Evolutionary conservation across 2,888 invertebrate species (phyloP).

Genomic region (Thymelicus sylvestris): DNA sequence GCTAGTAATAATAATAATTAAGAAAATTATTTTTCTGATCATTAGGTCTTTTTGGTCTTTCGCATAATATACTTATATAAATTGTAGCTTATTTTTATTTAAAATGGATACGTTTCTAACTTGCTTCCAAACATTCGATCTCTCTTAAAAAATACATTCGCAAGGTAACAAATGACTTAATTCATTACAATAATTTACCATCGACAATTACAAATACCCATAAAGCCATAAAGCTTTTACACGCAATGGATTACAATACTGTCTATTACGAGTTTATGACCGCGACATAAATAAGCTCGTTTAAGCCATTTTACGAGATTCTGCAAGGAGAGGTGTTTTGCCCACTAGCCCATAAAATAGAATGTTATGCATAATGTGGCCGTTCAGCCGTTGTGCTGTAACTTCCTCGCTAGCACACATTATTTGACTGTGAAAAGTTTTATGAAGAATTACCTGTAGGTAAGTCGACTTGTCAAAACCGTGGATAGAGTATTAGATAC

Average conservation of each 20-base stretch:
- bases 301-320: constrained; percentile 1
- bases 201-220: background rate
- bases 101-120: too few species aligned
- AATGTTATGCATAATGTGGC: constrained; percentile 12
- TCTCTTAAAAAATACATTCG: background rate
- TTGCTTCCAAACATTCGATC: too few species aligned
- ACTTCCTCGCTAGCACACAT: background rate
- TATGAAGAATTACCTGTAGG: too few species aligned
- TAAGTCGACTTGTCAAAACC: too few species aligned
- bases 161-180: background rate
- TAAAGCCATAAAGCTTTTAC: background rate
- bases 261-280: constrained; percentile 6
- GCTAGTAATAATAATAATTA: too few species aligned
- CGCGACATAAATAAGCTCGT: constrained; percentile 14
- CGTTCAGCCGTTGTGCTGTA: constrained; percentile 11
- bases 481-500: too few species aligned
- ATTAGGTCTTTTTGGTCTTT: too few species aligned
- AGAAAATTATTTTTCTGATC: too few species aligned
- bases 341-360: constrained; percentile 9
- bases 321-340: constrained; percentile 5
- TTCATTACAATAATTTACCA: background rate
- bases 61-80: too few species aligned
- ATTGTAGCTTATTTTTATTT: too few species aligned
- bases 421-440: background rate
- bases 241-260: constrained; percentile 2